Evolutionary conservation across 2,797 vertebrate species (phyloP), one percentile per base, ranked within the genome.

Genomic region (Gymnoscopelus braueri): DNA sequence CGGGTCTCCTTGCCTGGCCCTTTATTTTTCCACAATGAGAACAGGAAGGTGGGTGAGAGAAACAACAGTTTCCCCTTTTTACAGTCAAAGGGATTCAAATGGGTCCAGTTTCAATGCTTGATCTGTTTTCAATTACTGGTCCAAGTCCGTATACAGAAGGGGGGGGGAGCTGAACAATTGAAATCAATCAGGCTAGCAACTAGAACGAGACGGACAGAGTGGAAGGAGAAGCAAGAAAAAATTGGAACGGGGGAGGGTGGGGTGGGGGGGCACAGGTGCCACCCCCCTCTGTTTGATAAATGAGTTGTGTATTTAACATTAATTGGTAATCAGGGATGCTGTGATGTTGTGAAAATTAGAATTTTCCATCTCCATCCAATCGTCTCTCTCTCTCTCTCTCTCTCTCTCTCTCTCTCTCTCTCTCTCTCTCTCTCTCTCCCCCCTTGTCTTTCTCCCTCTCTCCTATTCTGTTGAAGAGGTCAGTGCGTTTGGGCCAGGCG

Each of bases 111-210:
- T 86, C 87, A 84, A 79, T 87, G 86, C 89, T 90, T 89, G 85
- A 89, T 87, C 89, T 91, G 92, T 90, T 92, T 92, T 90, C 90
- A 90, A 87, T 93, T 92, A 93, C 80, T 8, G 44, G 63, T 75
- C 66, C n/a, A 4, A 68, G 76, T 79, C 13, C 26, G 35, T 14
- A 58, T 60, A 60, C 39, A 44, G 81, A 74, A 72, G 82, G 86
- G 91, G 88, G 77, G 86, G 91, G 88, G 78, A 7, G 80, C 79
- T 80, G 86, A 89, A 90, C 84, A 80, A 82, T 70, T 85, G 73
- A 84, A 92, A 89, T 89, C 70, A 82, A 57, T 69, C 71, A 75
- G 73, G 84, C 74, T 71, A 60, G 84, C 71, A 71, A 65, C 73
- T 84, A 72, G 14, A 56, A 72, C 61, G 76, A 3, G 2, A 63